phyloP scores from a whole-genome alignment of 2,797 vertebrate genomes.

The Centroberyx gerrardi region DNA sequence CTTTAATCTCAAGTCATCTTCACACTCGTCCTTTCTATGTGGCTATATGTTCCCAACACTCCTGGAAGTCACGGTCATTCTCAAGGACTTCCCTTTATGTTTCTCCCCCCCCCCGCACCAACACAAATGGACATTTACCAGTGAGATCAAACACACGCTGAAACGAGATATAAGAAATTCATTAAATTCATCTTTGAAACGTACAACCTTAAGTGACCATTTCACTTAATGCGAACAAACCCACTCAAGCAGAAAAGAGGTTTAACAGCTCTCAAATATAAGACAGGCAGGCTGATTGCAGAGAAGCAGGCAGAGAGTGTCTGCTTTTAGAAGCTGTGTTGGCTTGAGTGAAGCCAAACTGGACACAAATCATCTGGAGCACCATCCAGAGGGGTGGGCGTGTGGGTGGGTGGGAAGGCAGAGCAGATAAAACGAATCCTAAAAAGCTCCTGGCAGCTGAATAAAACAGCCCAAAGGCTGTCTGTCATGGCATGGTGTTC shows the following conservation, averaged over 20 bases:
- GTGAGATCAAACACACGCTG: background rate
- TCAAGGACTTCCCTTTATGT: background rate
- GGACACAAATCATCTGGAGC: slow-evolving; percentile 82
- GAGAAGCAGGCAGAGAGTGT: slow-evolving; percentile 65
- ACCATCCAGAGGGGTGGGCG: slow-evolving; percentile 74
- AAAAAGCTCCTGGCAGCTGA: slow-evolving; percentile 84
- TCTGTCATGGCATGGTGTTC: slow-evolving; percentile 79
- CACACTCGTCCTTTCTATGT: background rate
- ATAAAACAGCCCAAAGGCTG: slow-evolving; percentile 80
- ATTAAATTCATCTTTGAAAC: slow-evolving; percentile 43
- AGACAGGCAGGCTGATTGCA: slow-evolving; percentile 66
- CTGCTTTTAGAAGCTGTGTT: slow-evolving; percentile 72
- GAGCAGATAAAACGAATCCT: slow-evolving; percentile 83
- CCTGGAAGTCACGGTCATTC: background rate
- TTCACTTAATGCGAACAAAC: slow-evolving; percentile 49
- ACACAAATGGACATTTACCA: background rate
- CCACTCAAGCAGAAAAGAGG: slow-evolving; percentile 64
- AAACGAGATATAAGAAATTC: slow-evolving; percentile 9
- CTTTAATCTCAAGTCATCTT: slow-evolving; percentile 3
- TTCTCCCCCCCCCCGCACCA: background rate
- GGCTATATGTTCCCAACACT: background rate
- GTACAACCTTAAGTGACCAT: slow-evolving; percentile 46
- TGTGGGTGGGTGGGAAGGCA: slow-evolving; percentile 72
- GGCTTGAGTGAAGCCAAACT: slow-evolving; percentile 76
- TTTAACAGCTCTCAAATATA: slow-evolving; percentile 63